A percentile compares a stretch with the other conserved stretches of the same genome.
Evolutionary conservation across 2,113 vertebrate genomes (phyloP).

Genomic region (Barnardius zonarius): DNA sequence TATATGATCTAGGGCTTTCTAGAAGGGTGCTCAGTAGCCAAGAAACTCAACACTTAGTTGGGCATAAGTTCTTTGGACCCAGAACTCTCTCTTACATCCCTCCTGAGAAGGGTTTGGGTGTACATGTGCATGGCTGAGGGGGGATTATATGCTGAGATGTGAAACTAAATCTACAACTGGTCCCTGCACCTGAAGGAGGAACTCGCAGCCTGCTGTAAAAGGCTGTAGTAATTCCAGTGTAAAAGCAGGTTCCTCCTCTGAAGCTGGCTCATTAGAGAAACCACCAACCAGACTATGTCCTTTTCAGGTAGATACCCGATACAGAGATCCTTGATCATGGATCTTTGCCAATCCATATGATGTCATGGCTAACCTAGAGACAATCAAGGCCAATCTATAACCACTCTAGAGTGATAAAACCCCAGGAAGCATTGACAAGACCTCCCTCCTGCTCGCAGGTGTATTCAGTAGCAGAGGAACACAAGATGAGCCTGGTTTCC

Average conservation of each 20-base stretch:
- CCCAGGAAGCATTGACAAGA: background rate
- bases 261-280: background rate
- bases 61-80: background rate
- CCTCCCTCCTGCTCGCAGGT: background rate
- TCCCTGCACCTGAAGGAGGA: background rate
- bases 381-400: background rate
- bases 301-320: fast-evolving
- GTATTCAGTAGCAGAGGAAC: background rate
- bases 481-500: background rate
- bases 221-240: background rate
- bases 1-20: background rate
- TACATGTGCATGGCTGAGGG: fast-evolving
- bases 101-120: background rate
- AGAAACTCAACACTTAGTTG: background rate
- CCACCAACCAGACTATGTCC: background rate
- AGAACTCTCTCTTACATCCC: background rate
- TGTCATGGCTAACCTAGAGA: fast-evolving
- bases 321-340: fast-evolving
- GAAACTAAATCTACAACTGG: background rate
- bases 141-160: background rate
- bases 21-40: background rate
- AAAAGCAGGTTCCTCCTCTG: background rate
- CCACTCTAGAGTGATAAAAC: background rate
- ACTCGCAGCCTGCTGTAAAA: background rate
- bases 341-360: background rate